A percentile compares a stretch with the other conserved stretches of the same genome.
These are phyloP conservation scores for Thecophora atra DNA, from an alignment of 2,888 invertebrate species.

Conservation along the genomic window DNA sequence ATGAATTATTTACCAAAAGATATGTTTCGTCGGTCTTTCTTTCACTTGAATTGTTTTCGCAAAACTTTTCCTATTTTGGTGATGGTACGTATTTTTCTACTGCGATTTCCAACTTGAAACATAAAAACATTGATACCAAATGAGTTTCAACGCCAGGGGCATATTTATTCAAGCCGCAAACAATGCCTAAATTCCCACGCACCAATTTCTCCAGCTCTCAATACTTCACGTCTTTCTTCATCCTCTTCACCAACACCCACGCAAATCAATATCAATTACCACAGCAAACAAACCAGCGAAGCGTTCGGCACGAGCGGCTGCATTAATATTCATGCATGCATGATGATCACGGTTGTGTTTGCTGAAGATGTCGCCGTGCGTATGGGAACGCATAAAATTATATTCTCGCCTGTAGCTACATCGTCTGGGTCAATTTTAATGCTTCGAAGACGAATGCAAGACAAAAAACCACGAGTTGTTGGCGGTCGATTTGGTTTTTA, in stretches of 20 bases:
- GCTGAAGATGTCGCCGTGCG: neutral
- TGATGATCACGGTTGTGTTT: neutral
- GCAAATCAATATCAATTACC: conserved; percentile 8
- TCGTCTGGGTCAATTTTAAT: neutral
- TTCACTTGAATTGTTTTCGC: too few relatives aligned
- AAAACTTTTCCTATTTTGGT: too few relatives aligned
- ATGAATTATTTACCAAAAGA: too few relatives aligned
- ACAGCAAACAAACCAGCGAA: conserved; percentile 18
- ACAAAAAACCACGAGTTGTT: too few relatives aligned
- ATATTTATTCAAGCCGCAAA: too few relatives aligned
- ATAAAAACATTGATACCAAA: too few relatives aligned
- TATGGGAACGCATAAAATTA: conserved; percentile 1
- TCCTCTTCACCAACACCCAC: neutral
- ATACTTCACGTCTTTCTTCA: neutral
- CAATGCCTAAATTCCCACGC: too few relatives aligned
- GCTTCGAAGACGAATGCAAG: neutral
- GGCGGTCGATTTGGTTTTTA: too few relatives aligned
- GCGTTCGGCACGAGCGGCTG: neutral
- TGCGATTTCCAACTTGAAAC: too few relatives aligned
- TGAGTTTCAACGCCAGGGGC: too few relatives aligned
- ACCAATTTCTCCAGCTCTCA: neutral
- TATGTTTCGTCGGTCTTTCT: too few relatives aligned
- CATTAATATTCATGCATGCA: conserved; percentile 6
- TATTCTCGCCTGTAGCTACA: neutral
- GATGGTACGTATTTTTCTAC: too few relatives aligned